These are phyloP conservation scores for Gryllus bimaculatus DNA, from an alignment of 1,140 invertebrate genomes.

Conservation along the genomic window DNA sequence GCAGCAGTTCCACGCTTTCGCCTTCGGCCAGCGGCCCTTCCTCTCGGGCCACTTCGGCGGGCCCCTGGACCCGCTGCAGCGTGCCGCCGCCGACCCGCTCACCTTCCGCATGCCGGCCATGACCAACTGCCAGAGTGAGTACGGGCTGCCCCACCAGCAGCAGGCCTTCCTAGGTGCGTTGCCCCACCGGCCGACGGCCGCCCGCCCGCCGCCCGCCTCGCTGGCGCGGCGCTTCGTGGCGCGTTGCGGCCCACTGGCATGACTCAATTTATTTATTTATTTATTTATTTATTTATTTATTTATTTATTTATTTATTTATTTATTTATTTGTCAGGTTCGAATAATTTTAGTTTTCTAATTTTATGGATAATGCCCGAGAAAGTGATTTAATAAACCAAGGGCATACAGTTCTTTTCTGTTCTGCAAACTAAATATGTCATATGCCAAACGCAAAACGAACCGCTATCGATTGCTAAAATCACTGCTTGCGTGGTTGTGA, in stretches of 20 bases:
- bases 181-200: too few species aligned
- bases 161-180: background rate
- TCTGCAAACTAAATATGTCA: too few species aligned
- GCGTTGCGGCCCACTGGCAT: too few species aligned
- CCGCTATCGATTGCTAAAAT: too few species aligned
- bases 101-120: constrained; percentile 77
- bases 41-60: constrained; percentile 55
- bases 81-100: constrained; percentile 49
- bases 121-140: constrained; percentile 80
- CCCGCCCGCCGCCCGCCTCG: too few species aligned
- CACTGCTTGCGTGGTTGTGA: too few species aligned
- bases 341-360: too few species aligned
- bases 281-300: background rate
- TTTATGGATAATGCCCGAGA: too few species aligned
- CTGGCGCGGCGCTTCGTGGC: background rate
- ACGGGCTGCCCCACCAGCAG: constrained; percentile 21
- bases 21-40: constrained; percentile 79
- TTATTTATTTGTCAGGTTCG: background rate
- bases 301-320: background rate
- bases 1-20: constrained; percentile 80
- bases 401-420: too few species aligned
- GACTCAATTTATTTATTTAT: background rate
- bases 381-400: too few species aligned
- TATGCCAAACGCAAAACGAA: too few species aligned
- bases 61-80: constrained; percentile 46